Percentiles rank a stretch among this genome's conserved stretches.
These are phyloP conservation scores for Agapostemon virescens DNA, from an alignment of 2,888 invertebrate species.

Conservation along the genomic window DNA sequence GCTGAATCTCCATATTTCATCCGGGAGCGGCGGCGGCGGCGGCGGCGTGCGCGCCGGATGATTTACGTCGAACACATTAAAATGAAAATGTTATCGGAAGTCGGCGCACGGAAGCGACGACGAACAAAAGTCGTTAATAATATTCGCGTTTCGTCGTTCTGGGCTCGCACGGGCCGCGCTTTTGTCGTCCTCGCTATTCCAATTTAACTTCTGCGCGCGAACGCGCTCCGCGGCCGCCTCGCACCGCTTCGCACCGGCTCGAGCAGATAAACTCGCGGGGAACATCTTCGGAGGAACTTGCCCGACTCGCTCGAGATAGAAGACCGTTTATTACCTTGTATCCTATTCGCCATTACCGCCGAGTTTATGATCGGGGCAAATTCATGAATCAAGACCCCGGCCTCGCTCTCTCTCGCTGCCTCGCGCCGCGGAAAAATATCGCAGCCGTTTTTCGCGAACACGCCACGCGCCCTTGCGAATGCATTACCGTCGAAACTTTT, in stretches of 20 bases:
- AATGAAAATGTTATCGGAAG: constrained; percentile 45
- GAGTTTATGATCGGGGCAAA: constrained; percentile 53
- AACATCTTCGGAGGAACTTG: constrained; percentile 40
- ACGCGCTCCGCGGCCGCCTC: constrained; percentile 5
- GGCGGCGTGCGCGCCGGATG: background rate
- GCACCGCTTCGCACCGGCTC: background rate
- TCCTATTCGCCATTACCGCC: constrained; percentile 52
- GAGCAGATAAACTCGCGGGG: constrained; percentile 32
- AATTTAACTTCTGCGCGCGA: constrained; percentile 44
- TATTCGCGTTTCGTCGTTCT: constrained; percentile 32
- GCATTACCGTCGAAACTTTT: background rate
- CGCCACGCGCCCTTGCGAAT: background rate
- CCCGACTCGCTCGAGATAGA: constrained; percentile 45
- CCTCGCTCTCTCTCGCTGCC: background rate
- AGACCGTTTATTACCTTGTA: constrained; percentile 58
- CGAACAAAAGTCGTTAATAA: constrained; percentile 44
- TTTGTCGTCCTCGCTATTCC: constrained; percentile 12
- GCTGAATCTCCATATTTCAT: constrained; percentile 42
- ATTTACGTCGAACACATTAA: constrained; percentile 45
- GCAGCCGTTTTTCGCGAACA: constrained; percentile 39
- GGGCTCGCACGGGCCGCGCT: background rate
- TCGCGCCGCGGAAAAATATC: constrained; percentile 34
- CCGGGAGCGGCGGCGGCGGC: background rate
- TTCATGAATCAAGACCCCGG: constrained; percentile 47
- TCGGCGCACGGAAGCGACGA: background rate